Conservation (phyloP, 2,797 vertebrate genomes). For the Hybognathus amarus region DNA sequence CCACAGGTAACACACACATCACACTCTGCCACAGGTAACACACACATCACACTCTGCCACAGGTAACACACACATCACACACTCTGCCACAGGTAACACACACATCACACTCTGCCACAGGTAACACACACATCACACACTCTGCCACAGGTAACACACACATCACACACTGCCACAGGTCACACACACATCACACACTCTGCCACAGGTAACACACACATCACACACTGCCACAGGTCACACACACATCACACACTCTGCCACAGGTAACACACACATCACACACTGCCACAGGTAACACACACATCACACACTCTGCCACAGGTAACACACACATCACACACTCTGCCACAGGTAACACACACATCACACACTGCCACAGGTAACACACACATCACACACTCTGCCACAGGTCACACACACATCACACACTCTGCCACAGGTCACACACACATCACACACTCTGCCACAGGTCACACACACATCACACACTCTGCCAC, state of each 20-base stretch:
- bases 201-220: constrained; percentile 72
- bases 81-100: constrained; percentile 75
- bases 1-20: constrained; percentile 67
- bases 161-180: constrained; percentile 81
- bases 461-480: constrained; percentile 75
- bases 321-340: no score
- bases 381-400: no score
- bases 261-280: constrained; percentile 67
- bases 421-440: constrained; percentile 83
- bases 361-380: constrained; percentile 81
- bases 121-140: no score
- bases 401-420: constrained; percentile 75
- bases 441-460: no score
- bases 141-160: constrained; percentile 73
- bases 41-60: constrained; percentile 80
- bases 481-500: constrained; percentile 83
- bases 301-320: constrained; percentile 83
- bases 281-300: constrained; percentile 78
- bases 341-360: constrained; percentile 77
- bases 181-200: constrained; percentile 41
- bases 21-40: constrained; percentile 77
- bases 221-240: constrained; percentile 80
- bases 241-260: constrained; percentile 70
- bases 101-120: constrained; percentile 80
- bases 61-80: no score